phyloP scores from a whole-genome alignment of 1,140 invertebrate genomes.

The Lutraria rhynchaena region DNA sequence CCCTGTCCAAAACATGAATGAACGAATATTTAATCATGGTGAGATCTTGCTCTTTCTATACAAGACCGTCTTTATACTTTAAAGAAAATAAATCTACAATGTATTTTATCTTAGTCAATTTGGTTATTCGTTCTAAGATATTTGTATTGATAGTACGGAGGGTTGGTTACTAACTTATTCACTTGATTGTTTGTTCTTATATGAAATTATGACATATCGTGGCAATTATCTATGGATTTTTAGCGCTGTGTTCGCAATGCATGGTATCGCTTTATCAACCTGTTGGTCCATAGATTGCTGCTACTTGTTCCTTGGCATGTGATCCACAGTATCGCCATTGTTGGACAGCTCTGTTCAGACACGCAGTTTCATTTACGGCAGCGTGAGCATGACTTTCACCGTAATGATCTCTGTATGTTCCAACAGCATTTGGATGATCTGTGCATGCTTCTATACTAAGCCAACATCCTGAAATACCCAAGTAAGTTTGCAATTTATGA shows the following conservation, averaged over 20 bases:
- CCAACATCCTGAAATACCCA: constrained; percentile 65
- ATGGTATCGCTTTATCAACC: too few species aligned
- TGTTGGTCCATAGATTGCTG: constrained; percentile 61
- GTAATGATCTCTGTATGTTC: constrained; percentile 52
- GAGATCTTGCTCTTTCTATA: background rate
- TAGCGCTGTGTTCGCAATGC: too few species aligned
- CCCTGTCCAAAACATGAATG: constrained; percentile 28
- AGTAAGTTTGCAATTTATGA: too few species aligned
- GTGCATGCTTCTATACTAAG: constrained; percentile 55
- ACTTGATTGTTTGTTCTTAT: background rate
- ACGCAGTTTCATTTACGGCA: constrained; percentile 50
- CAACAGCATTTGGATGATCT: constrained; percentile 33
- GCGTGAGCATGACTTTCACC: constrained; percentile 49
- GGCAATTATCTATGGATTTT: too few species aligned
- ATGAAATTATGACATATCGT: too few species aligned
- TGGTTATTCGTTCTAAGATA: background rate
- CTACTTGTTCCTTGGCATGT: constrained; percentile 36
- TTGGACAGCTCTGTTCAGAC: constrained; percentile 56
- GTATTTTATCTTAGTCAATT: background rate
- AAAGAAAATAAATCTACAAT: background rate
- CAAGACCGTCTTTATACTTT: background rate
- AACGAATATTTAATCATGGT: too few species aligned
- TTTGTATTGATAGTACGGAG: background rate
- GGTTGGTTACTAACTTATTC: background rate
- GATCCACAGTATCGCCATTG: constrained; percentile 60